These are phyloP conservation scores for Mormyrops attenuatus DNA, from an alignment of 2,797 vertebrate genomes.

Conservation along the genomic window DNA sequence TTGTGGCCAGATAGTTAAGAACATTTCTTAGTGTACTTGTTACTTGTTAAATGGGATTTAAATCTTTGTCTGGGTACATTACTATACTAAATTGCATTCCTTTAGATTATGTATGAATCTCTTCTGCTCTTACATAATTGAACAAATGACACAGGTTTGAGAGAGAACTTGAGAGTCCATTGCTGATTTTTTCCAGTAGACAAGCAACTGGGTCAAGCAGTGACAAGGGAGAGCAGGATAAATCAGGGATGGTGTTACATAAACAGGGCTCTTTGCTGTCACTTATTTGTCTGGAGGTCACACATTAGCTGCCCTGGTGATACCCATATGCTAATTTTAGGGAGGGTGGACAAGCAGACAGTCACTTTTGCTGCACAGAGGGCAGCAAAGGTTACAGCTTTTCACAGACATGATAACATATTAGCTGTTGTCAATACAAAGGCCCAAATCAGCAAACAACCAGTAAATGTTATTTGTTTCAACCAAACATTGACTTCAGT, in stretches of 20 bases:
- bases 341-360: background rate
- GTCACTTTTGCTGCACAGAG: background rate
- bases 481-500: background rate
- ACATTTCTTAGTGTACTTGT: background rate
- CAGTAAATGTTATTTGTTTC: background rate
- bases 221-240: background rate
- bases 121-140: conserved; percentile 5
- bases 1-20: background rate
- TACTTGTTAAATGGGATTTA: background rate
- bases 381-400: background rate
- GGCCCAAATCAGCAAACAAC: background rate
- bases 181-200: background rate
- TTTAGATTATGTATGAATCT: conserved; percentile 8
- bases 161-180: background rate
- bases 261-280: background rate
- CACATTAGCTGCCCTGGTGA: background rate
- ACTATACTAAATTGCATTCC: background rate
- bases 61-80: background rate
- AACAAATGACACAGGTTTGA: background rate
- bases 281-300: background rate
- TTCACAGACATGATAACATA: background rate
- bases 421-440: background rate
- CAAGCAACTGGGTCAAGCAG: background rate
- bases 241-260: background rate
- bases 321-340: background rate